phyloP scores from a whole-genome alignment of 64 coral and sea anemone genomes.

The Actinia tenebrosa region DNA sequence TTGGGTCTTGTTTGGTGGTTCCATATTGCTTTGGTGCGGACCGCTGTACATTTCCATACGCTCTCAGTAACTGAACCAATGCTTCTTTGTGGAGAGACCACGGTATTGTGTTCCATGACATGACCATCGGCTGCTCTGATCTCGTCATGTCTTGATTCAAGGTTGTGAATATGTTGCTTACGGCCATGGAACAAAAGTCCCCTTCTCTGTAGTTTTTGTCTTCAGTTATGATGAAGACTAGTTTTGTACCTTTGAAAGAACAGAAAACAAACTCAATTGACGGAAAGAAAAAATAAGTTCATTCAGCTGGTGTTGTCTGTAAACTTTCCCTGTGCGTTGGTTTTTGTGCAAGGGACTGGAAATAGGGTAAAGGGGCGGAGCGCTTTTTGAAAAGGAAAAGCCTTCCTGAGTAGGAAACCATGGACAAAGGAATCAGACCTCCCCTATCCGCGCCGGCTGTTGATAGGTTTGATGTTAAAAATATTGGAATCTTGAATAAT shows the following conservation, averaged over 20 bases:
- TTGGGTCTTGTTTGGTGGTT: background rate
- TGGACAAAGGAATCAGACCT: no score
- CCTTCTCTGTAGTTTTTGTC: background rate
- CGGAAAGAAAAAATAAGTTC: no score
- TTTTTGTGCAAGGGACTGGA: no score
- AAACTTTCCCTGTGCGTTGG: no score
- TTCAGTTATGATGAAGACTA: background rate
- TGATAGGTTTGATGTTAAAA: no score
- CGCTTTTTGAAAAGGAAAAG: no score
- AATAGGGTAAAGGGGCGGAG: no score
- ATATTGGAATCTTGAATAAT: no score
- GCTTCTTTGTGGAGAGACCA: background rate
- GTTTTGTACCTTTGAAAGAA: background rate
- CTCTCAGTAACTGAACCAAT: background rate
- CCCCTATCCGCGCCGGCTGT: no score
- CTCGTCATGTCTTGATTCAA: background rate
- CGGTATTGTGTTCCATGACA: slow-evolving; percentile 1
- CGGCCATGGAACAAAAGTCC: no score
- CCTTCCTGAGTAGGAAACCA: no score
- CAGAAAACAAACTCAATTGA: background rate
- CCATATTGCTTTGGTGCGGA: background rate
- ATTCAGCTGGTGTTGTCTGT: no score
- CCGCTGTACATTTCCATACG: background rate
- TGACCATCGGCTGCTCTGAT: background rate
- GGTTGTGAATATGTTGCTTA: background rate